phyloP scores from a whole-genome alignment of 1,140 invertebrate species.

The Neodiprion fabricii region DNA sequence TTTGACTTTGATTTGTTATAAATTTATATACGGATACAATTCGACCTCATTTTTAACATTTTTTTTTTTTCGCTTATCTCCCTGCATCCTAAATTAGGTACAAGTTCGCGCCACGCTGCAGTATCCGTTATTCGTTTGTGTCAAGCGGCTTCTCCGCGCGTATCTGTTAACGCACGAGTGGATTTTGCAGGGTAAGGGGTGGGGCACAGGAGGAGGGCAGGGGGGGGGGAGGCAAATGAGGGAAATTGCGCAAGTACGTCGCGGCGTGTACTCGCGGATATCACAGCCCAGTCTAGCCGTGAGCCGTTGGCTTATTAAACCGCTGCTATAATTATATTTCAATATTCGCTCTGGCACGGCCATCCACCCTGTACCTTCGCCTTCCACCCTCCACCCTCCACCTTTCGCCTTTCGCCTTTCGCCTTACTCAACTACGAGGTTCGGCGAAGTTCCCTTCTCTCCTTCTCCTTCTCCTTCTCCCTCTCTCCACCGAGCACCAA shows the following conservation, averaged over 20 bases:
- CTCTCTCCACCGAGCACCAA: not conserved
- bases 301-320: conserved; percentile 45
- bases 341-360: conserved; percentile 34
- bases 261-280: conserved; percentile 27
- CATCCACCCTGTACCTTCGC: not conserved
- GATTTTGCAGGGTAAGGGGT: conserved; percentile 34
- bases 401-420: too few relatives aligned
- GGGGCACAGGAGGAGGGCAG: conserved; percentile 25
- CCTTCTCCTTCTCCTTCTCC: too few relatives aligned
- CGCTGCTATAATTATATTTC: conserved; percentile 46
- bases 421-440: too few relatives aligned
- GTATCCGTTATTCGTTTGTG: too few relatives aligned
- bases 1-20: too few relatives aligned
- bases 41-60: too few relatives aligned
- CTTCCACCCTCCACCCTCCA: not conserved
- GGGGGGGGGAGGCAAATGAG: conserved; percentile 15
- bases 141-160: not conserved
- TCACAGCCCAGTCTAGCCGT: conserved; percentile 15
- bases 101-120: too few relatives aligned
- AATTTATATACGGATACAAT: too few relatives aligned
- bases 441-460: too few relatives aligned
- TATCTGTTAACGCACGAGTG: conserved; percentile 36
- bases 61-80: too few relatives aligned
- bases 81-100: too few relatives aligned
- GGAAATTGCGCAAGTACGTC: conserved; percentile 23